Percentiles rank a stretch among this genome's conserved stretches.
Evolutionary conservation across 2,888 invertebrate genomes (phyloP).

Genomic region (Luffia ferchaultella): DNA sequence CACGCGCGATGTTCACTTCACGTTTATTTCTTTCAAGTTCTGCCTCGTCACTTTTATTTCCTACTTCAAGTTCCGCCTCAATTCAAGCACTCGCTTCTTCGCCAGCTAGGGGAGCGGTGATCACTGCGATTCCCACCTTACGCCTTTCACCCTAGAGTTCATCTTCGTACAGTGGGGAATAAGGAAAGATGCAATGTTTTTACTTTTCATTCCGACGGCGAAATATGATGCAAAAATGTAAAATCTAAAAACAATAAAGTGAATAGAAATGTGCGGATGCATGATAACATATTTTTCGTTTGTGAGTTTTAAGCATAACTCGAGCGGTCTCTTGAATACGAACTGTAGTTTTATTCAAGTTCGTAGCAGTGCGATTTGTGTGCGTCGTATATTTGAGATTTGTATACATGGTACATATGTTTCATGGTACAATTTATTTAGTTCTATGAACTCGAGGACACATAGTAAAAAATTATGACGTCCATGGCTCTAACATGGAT

Average conservation of each 20-base stretch:
- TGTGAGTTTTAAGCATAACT: not conserved
- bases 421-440: too few species aligned
- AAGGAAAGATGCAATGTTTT: not conserved
- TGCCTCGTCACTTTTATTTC: conserved; percentile 56
- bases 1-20: conserved; percentile 15
- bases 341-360: not conserved
- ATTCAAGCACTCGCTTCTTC: conserved; percentile 50
- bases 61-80: conserved; percentile 56
- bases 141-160: not conserved
- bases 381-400: not conserved
- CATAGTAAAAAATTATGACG: too few species aligned
- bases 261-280: not conserved
- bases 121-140: not conserved
- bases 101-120: not conserved
- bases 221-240: not conserved
- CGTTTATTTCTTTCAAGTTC: conserved; percentile 24
- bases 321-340: not conserved
- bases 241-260: not conserved
- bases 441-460: too few species aligned
- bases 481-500: too few species aligned
- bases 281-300: not conserved
- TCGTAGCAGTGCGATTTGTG: not conserved
- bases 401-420: too few species aligned
- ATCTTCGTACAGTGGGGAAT: not conserved
- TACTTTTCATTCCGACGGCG: not conserved